Evolutionary conservation across 2,888 invertebrate genomes (phyloP).

Genomic region (Camponotus fellah): DNA sequence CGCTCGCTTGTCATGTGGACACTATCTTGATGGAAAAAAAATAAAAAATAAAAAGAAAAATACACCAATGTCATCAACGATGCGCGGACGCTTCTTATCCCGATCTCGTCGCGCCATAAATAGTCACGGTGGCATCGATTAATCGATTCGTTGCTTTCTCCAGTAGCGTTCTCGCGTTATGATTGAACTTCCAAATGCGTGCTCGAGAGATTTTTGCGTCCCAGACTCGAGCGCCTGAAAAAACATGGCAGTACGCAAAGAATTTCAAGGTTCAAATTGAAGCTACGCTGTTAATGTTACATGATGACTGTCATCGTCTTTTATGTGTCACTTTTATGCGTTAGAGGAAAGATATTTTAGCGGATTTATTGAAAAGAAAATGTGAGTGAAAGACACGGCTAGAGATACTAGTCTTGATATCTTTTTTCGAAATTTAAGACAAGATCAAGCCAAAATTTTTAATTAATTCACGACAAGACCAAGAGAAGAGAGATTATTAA

Average conservation of each 20-base stretch:
- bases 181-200: background rate
- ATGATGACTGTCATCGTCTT: background rate
- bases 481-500: too few species aligned
- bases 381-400: slow-evolving; percentile 62
- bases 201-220: background rate
- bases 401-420: too few species aligned
- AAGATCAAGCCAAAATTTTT: too few species aligned
- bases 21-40: too few species aligned
- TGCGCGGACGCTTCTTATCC: slow-evolving; percentile 36
- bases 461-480: too few species aligned
- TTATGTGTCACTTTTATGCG: slow-evolving; percentile 33
- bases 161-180: background rate
- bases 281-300: background rate
- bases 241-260: background rate
- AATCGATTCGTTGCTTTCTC: slow-evolving; percentile 28
- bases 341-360: background rate
- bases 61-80: slow-evolving; percentile 29
- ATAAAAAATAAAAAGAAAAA: slow-evolving; percentile 6
- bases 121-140: slow-evolving; percentile 44
- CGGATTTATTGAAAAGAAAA: slow-evolving; percentile 36
- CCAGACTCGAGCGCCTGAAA: background rate
- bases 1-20: too few species aligned
- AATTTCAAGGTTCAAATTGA: slow-evolving; percentile 57
- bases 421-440: too few species aligned
- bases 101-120: slow-evolving; percentile 46